Evolutionary conservation across 2,113 vertebrate genomes (phyloP).

Genomic region (Bujurquina vittata): DNA sequence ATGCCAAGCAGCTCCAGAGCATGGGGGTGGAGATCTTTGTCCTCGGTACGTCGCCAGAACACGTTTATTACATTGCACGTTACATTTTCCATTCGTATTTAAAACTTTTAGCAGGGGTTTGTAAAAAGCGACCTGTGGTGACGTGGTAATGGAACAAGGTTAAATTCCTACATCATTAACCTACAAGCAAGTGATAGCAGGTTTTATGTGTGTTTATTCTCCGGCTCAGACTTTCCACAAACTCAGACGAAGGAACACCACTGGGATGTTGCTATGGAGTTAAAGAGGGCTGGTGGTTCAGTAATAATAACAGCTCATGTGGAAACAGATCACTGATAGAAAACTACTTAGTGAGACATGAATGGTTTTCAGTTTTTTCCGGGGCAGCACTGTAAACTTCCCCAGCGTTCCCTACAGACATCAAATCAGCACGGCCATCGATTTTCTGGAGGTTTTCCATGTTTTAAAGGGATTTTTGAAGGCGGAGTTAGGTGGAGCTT

Average conservation of each 20-base stretch:
- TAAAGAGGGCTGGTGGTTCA: neutral
- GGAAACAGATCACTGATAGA: slow-evolving; percentile 11
- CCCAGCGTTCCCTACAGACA: neutral
- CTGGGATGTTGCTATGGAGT: slow-evolving; percentile 31
- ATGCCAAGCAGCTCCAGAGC: slow-evolving; percentile 85
- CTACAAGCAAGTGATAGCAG: slow-evolving; percentile 50
- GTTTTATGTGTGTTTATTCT: slow-evolving; percentile 48
- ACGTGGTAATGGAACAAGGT: slow-evolving; percentile 20
- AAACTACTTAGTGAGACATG: neutral
- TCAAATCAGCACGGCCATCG: neutral
- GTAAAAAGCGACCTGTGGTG: slow-evolving; percentile 3
- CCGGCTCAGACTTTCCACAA: slow-evolving; percentile 51
- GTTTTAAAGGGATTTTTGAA: neutral
- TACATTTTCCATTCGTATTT: slow-evolving; percentile 18
- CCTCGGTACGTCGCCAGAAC: slow-evolving; percentile 82
- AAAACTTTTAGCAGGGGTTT: neutral
- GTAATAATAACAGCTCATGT: slow-evolving; percentile 26
- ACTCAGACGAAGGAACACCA: neutral
- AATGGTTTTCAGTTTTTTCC: neutral
- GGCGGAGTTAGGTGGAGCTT: neutral
- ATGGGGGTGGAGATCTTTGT: slow-evolving; percentile 95
- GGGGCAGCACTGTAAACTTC: neutral
- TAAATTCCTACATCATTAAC: slow-evolving; percentile 39
- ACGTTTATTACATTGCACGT: slow-evolving; percentile 33
- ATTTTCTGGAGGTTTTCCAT: slow-evolving; percentile 7